Conservation (phyloP, 2,113 vertebrate species). For the Felis chaus region DNA sequence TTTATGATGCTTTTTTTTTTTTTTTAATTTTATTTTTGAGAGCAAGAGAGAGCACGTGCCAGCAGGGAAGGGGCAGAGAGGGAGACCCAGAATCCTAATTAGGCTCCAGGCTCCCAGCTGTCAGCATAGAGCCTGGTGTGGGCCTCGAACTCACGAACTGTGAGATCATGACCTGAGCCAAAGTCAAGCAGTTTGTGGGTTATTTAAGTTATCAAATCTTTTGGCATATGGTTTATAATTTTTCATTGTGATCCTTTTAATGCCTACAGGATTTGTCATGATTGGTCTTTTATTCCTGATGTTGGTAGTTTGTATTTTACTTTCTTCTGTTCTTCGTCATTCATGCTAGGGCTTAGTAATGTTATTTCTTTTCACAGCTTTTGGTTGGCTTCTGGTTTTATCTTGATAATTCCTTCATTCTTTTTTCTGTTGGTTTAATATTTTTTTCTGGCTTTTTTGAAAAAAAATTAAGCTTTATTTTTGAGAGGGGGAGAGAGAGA, state of each 20-base stretch:
- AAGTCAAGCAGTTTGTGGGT: neutral
- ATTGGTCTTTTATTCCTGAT: neutral
- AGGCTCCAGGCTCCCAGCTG: too few species aligned
- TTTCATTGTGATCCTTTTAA: neutral
- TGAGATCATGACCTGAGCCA: too few species aligned
- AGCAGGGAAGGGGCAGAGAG: too few species aligned
- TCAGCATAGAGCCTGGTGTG: too few species aligned
- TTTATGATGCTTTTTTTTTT: neutral
- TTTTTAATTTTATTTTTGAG: too few species aligned
- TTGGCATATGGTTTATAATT: neutral
- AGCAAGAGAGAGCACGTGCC: too few species aligned
- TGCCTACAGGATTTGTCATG: neutral
- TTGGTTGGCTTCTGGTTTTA: neutral
- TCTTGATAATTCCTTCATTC: neutral
- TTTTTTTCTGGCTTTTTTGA: neutral
- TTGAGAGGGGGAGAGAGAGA: too few species aligned
- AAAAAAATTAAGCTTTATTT: too few species aligned
- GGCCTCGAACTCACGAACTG: too few species aligned
- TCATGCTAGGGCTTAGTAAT: neutral
- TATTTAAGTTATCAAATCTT: neutral
- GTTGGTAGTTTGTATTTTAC: neutral
- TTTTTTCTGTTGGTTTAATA: neutral
- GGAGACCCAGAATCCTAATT: too few species aligned
- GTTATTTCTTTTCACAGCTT: neutral
- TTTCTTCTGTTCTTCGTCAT: neutral